These are phyloP conservation scores for Willowsia nigromaculata DNA, from an alignment of 2,888 invertebrate species.

Conservation along the genomic window DNA sequence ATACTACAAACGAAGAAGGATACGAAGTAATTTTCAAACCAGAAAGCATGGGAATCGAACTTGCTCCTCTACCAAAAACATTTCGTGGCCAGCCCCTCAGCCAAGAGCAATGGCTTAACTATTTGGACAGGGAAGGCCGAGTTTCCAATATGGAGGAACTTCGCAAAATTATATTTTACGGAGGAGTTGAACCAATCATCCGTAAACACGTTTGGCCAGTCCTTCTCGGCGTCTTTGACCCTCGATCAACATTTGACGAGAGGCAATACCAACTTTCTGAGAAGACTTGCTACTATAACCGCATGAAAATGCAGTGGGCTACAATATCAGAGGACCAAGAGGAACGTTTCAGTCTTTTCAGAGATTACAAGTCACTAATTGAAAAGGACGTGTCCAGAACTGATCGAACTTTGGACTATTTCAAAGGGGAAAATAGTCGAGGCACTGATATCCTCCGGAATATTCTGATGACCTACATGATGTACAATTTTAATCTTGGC, in stretches of 20 bases:
- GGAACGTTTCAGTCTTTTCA: slow-evolving; percentile 90
- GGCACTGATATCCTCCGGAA: slow-evolving; percentile 92
- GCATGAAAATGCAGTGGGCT: slow-evolving; percentile 98
- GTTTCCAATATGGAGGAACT: slow-evolving; percentile 89
- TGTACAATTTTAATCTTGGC: slow-evolving; percentile 94
- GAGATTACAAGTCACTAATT: slow-evolving; percentile 94
- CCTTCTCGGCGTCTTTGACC: slow-evolving; percentile 88
- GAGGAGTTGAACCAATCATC: slow-evolving; percentile 89
- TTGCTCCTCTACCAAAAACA: slow-evolving; percentile 86
- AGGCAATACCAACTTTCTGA: slow-evolving; percentile 86
- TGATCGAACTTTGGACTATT: slow-evolving; percentile 94
- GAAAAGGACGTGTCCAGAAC: slow-evolving; percentile 98
- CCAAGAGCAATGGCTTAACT: slow-evolving; percentile 89
- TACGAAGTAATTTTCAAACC: slow-evolving; percentile 85
- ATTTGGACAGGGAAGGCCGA: slow-evolving; percentile 90
- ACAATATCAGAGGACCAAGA: slow-evolving; percentile 94
- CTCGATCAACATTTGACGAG: slow-evolving; percentile 89
- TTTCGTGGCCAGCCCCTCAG: slow-evolving; percentile 88
- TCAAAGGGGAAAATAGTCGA: slow-evolving; percentile 92
- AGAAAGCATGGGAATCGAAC: slow-evolving; percentile 83
- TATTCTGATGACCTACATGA: slow-evolving; percentile 98
- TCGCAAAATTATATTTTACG: slow-evolving; percentile 93
- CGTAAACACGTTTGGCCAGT: slow-evolving; percentile 96
- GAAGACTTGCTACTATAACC: slow-evolving; percentile 92
- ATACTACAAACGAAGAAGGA: slow-evolving; percentile 84